phyloP scores from a whole-genome alignment of 2,888 invertebrate genomes.

The Baccha elongata region DNA sequence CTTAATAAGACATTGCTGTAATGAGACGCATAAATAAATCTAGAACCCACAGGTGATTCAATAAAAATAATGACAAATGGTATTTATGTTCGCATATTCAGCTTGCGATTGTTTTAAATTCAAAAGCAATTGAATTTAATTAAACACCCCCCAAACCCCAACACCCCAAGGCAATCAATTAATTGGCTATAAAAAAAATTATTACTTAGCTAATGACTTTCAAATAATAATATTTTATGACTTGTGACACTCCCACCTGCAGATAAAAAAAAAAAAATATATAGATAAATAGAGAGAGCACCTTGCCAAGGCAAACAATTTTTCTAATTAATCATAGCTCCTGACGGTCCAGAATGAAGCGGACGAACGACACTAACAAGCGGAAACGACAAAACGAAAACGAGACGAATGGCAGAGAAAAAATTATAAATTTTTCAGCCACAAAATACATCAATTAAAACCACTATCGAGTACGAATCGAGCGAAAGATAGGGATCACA shows the following conservation, averaged over 20 bases:
- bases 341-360: neutral
- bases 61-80: slow-evolving; percentile 48
- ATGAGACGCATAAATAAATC: neutral
- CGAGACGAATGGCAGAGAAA: neutral
- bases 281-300: slow-evolving; percentile 11
- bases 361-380: neutral
- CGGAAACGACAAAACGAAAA: neutral
- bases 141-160: neutral
- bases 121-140: slow-evolving; percentile 65
- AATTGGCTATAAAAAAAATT: slow-evolving; percentile 44
- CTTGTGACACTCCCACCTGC: slow-evolving; percentile 53
- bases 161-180: slow-evolving; percentile 6
- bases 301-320: slow-evolving; percentile 53
- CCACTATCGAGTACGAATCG: slow-evolving; percentile 62
- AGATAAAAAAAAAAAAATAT: neutral
- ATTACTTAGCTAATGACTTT: slow-evolving; percentile 52
- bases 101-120: slow-evolving; percentile 52
- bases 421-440: slow-evolving; percentile 38
- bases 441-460: slow-evolving; percentile 69
- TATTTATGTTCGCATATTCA: slow-evolving; percentile 23
- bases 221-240: slow-evolving; percentile 55
- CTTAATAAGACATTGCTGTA: neutral
- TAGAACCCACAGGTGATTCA: slow-evolving; percentile 16
- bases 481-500: slow-evolving; percentile 71
- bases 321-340: slow-evolving; percentile 65